Percentiles rank a stretch among this genome's conserved stretches.
These are phyloP conservation scores for Sebastes itinus DNA, from an alignment of 2,797 vertebrate genomes.

Conservation along the genomic window DNA sequence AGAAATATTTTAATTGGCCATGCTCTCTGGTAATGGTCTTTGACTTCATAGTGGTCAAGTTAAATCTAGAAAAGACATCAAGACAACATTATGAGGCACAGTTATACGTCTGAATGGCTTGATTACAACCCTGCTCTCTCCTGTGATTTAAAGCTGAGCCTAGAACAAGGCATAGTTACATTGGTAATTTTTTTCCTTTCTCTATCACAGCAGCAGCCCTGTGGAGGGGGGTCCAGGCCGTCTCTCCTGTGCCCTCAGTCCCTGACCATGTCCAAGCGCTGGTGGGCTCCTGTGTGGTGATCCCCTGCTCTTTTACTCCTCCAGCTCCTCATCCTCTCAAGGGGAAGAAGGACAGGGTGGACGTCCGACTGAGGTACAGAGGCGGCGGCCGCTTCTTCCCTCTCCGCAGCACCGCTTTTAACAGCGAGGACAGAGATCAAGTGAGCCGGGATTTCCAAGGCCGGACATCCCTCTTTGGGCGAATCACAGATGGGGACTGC, in stretches of 20 bases:
- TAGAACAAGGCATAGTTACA: not conserved
- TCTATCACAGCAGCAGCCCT: constrained; percentile 41
- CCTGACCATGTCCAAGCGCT: constrained; percentile 74
- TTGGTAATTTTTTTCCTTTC: not conserved
- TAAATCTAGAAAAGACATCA: not conserved
- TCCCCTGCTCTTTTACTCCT: constrained; percentile 82
- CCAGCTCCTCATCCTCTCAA: constrained; percentile 1
- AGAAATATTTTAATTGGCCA: not conserved
- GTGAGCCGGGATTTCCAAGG: constrained; percentile 70
- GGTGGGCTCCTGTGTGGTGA: constrained; percentile 82
- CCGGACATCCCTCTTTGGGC: constrained; percentile 71
- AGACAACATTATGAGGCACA: not conserved
- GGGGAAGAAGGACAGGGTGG: constrained; percentile 35
- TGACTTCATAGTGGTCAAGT: not conserved
- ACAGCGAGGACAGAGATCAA: constrained; percentile 64
- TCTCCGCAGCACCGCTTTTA: constrained; percentile 71
- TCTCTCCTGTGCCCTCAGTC: constrained; percentile 62
- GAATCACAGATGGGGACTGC: constrained; percentile 77
- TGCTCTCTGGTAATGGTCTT: not conserved
- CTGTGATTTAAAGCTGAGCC: not conserved
- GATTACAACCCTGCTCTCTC: not conserved
- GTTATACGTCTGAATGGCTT: not conserved
- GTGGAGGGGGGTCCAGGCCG: constrained; percentile 40
- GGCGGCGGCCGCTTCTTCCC: constrained; percentile 30
- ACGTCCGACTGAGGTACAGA: constrained; percentile 70